These are phyloP conservation scores for Leptura quadrifasciata DNA, from an alignment of 2,888 invertebrate species.

Conservation along the genomic window DNA sequence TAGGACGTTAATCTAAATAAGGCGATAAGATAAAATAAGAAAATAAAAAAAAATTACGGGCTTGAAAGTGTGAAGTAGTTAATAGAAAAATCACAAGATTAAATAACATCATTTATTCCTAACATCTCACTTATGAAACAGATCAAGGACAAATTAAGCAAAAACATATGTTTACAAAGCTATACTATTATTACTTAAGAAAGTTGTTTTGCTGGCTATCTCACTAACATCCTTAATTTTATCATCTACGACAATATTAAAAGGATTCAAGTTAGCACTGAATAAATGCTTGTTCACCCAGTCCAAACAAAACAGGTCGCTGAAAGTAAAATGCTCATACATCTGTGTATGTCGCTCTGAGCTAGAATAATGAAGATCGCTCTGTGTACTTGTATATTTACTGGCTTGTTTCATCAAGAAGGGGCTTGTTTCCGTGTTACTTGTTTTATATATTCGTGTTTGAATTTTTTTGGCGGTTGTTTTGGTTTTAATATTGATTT, in stretches of 20 bases:
- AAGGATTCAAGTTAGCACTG: slow-evolving; percentile 62
- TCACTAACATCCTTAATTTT: slow-evolving; percentile 63
- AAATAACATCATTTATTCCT: neutral
- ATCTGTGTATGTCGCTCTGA: slow-evolving; percentile 59
- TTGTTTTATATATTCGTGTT: slow-evolving; percentile 38
- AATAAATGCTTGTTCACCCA: slow-evolving; percentile 67
- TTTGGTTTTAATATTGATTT: neutral
- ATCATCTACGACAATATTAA: slow-evolving; percentile 63
- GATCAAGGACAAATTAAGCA: neutral
- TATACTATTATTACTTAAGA: slow-evolving; percentile 42
- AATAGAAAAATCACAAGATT: neutral
- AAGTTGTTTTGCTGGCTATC: slow-evolving; percentile 55
- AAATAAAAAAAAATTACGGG: too few relatives aligned
- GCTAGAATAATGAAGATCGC: slow-evolving; percentile 14
- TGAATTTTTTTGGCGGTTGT: slow-evolving; percentile 38
- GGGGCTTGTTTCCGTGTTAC: slow-evolving; percentile 28
- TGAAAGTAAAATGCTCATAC: slow-evolving; percentile 64
- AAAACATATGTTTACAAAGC: neutral
- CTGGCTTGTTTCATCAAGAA: neutral
- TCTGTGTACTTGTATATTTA: slow-evolving; percentile 43
- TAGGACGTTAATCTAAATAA: too few relatives aligned
- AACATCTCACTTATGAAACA: neutral
- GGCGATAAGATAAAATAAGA: too few relatives aligned
- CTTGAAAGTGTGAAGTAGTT: too few relatives aligned
- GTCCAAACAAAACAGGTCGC: slow-evolving; percentile 65